Conservation (phyloP, 2,888 invertebrate species). For the Temnothorax rugatulus region DNA sequence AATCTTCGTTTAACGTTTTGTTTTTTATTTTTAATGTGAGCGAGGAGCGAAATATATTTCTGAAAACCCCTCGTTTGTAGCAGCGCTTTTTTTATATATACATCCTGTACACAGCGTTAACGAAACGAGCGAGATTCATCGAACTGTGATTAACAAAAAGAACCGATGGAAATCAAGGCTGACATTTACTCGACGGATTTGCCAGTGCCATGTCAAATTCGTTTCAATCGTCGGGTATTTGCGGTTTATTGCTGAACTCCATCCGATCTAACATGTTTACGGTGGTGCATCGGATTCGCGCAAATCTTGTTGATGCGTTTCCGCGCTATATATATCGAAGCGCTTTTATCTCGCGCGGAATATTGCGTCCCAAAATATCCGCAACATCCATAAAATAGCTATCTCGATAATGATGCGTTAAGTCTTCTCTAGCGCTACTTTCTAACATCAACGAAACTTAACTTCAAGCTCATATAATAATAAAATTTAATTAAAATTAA, state of each 20-base stretch:
- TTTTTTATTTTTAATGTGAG: neutral
- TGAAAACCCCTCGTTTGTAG: neutral
- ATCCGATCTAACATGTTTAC: slow-evolving; percentile 37
- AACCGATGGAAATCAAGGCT: slow-evolving; percentile 29
- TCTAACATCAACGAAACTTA: neutral
- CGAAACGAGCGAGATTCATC: neutral
- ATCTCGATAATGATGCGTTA: neutral
- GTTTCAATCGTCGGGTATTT: slow-evolving; percentile 62
- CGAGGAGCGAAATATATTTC: neutral
- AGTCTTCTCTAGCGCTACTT: neutral
- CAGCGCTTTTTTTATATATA: neutral
- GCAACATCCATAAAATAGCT: neutral
- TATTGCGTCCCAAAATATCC: slow-evolving; percentile 6
- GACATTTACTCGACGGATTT: slow-evolving; percentile 40
- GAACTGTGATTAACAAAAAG: slow-evolving; percentile 34
- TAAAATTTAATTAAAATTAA: slow-evolving; percentile 25
- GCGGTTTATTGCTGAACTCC: slow-evolving; percentile 50
- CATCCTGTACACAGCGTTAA: neutral
- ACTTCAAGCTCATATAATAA: neutral
- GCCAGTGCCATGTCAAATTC: slow-evolving; percentile 42
- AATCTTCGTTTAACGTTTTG: neutral
- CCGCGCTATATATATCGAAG: neutral
- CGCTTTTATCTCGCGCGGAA: neutral
- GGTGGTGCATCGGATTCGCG: slow-evolving; percentile 9
- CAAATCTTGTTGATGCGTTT: slow-evolving; percentile 42